These are phyloP conservation scores for Allacma fusca DNA, from an alignment of 2,888 invertebrate species.

Conservation along the genomic window DNA sequence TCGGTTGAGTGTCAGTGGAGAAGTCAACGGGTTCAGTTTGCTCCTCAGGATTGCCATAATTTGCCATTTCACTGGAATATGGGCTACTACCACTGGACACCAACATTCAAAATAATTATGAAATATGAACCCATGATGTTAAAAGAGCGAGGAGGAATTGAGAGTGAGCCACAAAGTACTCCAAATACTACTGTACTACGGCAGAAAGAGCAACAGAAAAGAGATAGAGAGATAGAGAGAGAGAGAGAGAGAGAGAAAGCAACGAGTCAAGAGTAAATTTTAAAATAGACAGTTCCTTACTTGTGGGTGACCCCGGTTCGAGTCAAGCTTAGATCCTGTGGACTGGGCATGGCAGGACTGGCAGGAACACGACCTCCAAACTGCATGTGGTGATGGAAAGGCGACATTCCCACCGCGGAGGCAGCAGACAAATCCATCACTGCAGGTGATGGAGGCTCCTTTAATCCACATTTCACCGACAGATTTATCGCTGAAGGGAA, in stretches of 20 bases:
- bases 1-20: slow-evolving; percentile 56
- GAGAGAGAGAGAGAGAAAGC: slow-evolving; percentile 14
- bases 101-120: slow-evolving; percentile 19
- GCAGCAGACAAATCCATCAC: slow-evolving; percentile 56
- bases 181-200: background rate
- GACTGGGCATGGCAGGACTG: slow-evolving; percentile 52
- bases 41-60: slow-evolving; percentile 58
- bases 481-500: slow-evolving; percentile 77
- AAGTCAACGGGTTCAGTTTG: slow-evolving; percentile 65
- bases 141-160: slow-evolving; percentile 9
- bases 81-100: slow-evolving; percentile 49
- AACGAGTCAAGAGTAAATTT: slow-evolving; percentile 6
- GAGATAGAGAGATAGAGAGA: background rate
- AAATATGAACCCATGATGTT: slow-evolving; percentile 28
- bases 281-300: slow-evolving; percentile 40
- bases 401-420: slow-evolving; percentile 49
- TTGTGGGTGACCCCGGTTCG: slow-evolving; percentile 49
- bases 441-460: slow-evolving; percentile 55
- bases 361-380: slow-evolving; percentile 49
- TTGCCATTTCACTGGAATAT: slow-evolving; percentile 47
- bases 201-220: background rate
- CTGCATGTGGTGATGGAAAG: slow-evolving; percentile 51
- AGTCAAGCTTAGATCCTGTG: slow-evolving; percentile 51
- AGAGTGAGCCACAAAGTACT: background rate
- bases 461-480: slow-evolving; percentile 72